These are phyloP conservation scores for Dipodomys spectabilis DNA, from an alignment of 2,113 vertebrate genomes.

Conservation along the genomic window DNA sequence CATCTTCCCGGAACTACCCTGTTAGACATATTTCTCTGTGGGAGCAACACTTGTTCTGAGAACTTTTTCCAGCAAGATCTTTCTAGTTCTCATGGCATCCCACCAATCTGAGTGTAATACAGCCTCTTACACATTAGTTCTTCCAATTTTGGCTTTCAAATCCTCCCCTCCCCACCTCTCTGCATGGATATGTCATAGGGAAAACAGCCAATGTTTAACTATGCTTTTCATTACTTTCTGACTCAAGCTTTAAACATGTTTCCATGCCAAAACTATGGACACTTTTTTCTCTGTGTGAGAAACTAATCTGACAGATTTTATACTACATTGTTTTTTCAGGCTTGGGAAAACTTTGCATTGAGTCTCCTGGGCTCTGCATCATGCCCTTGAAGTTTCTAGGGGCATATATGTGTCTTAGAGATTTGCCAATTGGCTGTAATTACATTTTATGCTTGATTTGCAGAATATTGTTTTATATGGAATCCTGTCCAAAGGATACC, in stretches of 20 bases:
- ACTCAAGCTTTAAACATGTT: constrained; percentile 65
- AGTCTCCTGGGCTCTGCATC: constrained; percentile 56
- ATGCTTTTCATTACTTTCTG: constrained; percentile 68
- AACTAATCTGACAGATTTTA: constrained; percentile 69
- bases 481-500: neutral
- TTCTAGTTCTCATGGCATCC: neutral
- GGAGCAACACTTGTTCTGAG: neutral
- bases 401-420: neutral
- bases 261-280: constrained; percentile 53
- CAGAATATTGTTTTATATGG: neutral
- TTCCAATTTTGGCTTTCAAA: neutral
- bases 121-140: constrained; percentile 30
- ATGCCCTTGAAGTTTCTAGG: constrained; percentile 62
- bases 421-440: constrained; percentile 50
- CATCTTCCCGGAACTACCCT: too few relatives aligned
- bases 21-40: neutral
- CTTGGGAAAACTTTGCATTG: constrained; percentile 65
- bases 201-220: constrained; percentile 57
- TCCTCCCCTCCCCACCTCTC: neutral
- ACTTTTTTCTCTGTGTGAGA: constrained; percentile 35
- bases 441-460: neutral
- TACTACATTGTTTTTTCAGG: constrained; percentile 61
- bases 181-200: constrained; percentile 55
- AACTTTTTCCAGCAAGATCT: neutral
- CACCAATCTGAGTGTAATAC: neutral